Evolutionary conservation across 2,888 invertebrate genomes (phyloP).

Genomic region (Drosophila fungiperda): DNA sequence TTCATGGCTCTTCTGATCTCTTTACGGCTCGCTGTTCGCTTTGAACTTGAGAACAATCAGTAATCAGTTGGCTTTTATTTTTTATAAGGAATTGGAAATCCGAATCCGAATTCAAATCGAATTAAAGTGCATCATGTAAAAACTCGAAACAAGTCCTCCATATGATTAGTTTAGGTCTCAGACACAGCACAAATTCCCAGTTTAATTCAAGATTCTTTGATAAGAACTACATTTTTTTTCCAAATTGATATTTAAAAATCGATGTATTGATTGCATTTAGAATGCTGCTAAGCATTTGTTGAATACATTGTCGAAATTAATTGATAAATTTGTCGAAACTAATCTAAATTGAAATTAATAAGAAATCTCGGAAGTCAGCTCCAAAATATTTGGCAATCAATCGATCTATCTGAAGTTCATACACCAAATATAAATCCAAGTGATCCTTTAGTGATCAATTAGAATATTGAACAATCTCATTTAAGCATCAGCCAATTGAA

Average conservation of each 20-base stretch:
- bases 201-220: neutral
- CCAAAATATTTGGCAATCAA: no score
- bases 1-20: neutral
- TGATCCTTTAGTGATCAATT: neutral
- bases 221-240: no score
- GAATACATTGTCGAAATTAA: neutral
- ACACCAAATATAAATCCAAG: neutral
- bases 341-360: neutral
- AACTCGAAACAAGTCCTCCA: neutral
- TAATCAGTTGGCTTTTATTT: neutral
- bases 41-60: conserved; percentile 14
- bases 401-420: neutral
- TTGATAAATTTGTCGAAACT: neutral
- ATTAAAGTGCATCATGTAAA: neutral
- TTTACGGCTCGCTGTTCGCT: neutral
- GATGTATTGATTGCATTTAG: neutral
- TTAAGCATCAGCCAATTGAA: neutral
- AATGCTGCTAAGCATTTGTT: neutral
- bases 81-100: neutral
- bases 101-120: neutral
- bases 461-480: neutral
- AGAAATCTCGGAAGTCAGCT: neutral
- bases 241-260: no score
- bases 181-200: neutral
- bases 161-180: neutral